Conservation (phyloP, 2,888 invertebrate species). For the Brenthis daphne region DNA sequence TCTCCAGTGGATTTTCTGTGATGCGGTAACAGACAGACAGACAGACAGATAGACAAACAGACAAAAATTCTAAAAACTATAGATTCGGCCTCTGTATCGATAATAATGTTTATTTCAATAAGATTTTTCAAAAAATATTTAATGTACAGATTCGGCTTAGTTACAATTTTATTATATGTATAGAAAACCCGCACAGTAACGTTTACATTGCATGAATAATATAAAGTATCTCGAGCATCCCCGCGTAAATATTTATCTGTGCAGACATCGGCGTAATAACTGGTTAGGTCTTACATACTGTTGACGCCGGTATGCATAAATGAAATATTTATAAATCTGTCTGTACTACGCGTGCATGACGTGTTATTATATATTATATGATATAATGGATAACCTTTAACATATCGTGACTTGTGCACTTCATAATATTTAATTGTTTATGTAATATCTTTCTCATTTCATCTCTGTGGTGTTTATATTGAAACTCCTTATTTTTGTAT, state of each 20-base stretch:
- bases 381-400: conserved; percentile 6
- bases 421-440: background rate
- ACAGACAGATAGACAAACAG: too few relatives aligned
- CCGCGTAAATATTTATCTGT: conserved; percentile 29
- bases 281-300: conserved; percentile 22
- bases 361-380: conserved; percentile 1
- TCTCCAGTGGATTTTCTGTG: too few relatives aligned
- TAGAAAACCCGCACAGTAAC: conserved; percentile 2
- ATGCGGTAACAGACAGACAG: too few relatives aligned
- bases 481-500: too few relatives aligned
- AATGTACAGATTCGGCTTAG: too few relatives aligned
- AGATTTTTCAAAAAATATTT: too few relatives aligned
- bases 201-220: conserved; percentile 26
- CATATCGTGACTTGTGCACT: conserved; percentile 1
- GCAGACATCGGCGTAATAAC: conserved; percentile 22
- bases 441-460: too few relatives aligned
- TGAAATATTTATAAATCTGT: conserved; percentile 31
- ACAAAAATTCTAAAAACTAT: too few relatives aligned
- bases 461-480: too few relatives aligned
- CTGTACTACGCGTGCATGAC: conserved; percentile 11
- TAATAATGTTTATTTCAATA: too few relatives aligned
- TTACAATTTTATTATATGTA: too few relatives aligned
- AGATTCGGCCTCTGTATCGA: too few relatives aligned
- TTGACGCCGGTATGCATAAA: conserved; percentile 27
- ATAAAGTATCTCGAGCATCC: conserved; percentile 23